Evolutionary conservation across 2,888 invertebrate genomes (phyloP), one percentile per base, ranked within the genome.

Genomic region (Elaeidobius kamerunicus): DNA sequence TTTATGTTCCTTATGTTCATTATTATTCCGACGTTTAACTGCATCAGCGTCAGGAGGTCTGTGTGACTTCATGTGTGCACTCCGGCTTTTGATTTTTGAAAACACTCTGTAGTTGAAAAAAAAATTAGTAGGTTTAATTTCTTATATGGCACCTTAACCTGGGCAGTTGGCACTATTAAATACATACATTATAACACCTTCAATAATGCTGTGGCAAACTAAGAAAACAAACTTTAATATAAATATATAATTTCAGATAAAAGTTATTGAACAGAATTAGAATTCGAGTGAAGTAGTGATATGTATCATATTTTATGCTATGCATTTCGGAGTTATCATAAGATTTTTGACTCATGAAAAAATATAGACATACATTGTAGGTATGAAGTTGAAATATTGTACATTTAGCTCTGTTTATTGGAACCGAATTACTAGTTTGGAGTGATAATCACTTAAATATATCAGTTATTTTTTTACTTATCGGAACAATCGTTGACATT

Each of bases 1-100:
- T 34, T 52, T 56, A 9, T 39, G 47, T 42, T 55, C 51, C 23
- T 45, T 55, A 20, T 12, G 61, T 52, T 61, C 53, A 34, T 54
- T 45, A 38, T 39, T 53, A 35, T 53, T 53, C 9, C 56, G 56
- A 19, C 58, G 65, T 61, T 64, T 67, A 34, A 60, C 56, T 61
- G 82, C 81, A 74, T 88, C 89, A 74, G 86, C 82, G 78, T 92
- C 91, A 73, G 88, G 86, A 67, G 91, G 88, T 72, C 91, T 86
- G 79, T 98, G 98, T 64, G 94, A 95, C 80, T 98, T 98, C 97
- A 98, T 97, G 78, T 98, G 98, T 62, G 97, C 97, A 79, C 95
- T 97, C 76, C 97, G 87, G 80, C 96, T 97, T 82, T 96, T 95
- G 72, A 96, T 92, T 83, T 96, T 96, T 79, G 86, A 87, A 82